These are phyloP conservation scores for Platichthys flesus DNA, from an alignment of 2,113 vertebrate genomes.

Conservation along the genomic window DNA sequence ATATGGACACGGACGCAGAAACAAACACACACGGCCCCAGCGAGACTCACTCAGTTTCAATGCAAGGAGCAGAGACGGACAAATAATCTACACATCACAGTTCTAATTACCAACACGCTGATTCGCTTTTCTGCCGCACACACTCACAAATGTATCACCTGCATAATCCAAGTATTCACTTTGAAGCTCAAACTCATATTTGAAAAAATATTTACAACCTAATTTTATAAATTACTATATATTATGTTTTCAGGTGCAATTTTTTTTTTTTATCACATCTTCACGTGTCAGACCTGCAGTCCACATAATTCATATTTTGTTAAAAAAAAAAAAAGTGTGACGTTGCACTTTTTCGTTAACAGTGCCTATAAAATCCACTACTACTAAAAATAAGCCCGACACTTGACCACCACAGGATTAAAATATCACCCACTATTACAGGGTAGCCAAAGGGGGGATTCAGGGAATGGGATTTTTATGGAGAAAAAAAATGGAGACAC, in stretches of 20 bases:
- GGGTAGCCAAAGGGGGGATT: conserved; percentile 1
- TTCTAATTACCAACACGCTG: conserved; percentile 30
- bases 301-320: not conserved
- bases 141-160: conserved; percentile 1
- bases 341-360: conserved; percentile 16
- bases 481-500: conserved; percentile 34
- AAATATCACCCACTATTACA: conserved; percentile 22
- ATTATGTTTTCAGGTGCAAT: not conserved
- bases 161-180: conserved; percentile 10
- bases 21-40: conserved; percentile 33
- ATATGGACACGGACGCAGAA: not conserved
- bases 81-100: too few species aligned
- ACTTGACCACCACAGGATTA: conserved; percentile 34
- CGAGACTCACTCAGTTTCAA: conserved; percentile 43
- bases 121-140: conserved; percentile 12
- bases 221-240: not conserved
- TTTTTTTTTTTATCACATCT: not conserved
- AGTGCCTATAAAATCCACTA: conserved; percentile 25
- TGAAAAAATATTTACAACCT: not conserved
- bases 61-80: conserved; percentile 11
- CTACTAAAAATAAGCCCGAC: conserved; percentile 14
- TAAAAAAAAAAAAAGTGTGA: too few species aligned
- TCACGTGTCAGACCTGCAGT: not conserved
- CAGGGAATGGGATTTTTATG: conserved; percentile 31
- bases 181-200: not conserved